These are phyloP conservation scores for Engystomops pustulosus DNA, from an alignment of 2,113 vertebrate genomes.

Conservation along the genomic window DNA sequence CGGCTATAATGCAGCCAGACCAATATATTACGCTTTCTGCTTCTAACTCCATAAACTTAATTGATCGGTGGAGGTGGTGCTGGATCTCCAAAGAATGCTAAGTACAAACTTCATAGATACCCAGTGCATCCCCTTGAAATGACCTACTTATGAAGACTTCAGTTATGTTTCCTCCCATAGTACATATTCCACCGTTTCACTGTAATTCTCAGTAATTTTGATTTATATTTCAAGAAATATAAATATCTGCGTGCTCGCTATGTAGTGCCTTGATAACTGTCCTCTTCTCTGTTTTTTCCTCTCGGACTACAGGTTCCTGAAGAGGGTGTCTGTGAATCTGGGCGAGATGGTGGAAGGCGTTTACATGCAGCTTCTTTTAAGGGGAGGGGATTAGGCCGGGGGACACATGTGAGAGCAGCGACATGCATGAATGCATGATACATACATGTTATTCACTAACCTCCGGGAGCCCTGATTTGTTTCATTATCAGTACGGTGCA, in stretches of 20 bases:
- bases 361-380: conserved; percentile 88
- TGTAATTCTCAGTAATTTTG: conserved; percentile 50
- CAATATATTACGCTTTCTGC: too few relatives aligned
- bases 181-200: neutral
- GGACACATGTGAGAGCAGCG: conserved; percentile 75
- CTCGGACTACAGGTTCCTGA: conserved; percentile 99
- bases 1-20: too few relatives aligned
- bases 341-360: conserved; percentile 95
- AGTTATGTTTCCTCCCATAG: neutral
- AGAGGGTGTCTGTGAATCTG: conserved; percentile 96
- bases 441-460: conserved; percentile 82
- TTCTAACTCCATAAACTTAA: too few relatives aligned
- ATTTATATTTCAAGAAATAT: conserved; percentile 62
- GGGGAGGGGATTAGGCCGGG: conserved; percentile 70
- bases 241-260: conserved; percentile 63
- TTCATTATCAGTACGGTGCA: neutral
- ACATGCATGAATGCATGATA: conserved; percentile 93
- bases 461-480: conserved; percentile 72
- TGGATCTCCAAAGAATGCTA: too few relatives aligned
- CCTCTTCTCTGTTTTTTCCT: conserved; percentile 85
- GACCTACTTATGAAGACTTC: too few relatives aligned
- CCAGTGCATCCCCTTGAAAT: too few relatives aligned
- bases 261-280: conserved; percentile 81
- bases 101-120: too few relatives aligned
- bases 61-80: too few relatives aligned